A percentile compares a stretch with the other conserved stretches of the same genome.
Evolutionary conservation across 2,113 vertebrate species (phyloP).

Genomic region (Nyctibius bracteatus): DNA sequence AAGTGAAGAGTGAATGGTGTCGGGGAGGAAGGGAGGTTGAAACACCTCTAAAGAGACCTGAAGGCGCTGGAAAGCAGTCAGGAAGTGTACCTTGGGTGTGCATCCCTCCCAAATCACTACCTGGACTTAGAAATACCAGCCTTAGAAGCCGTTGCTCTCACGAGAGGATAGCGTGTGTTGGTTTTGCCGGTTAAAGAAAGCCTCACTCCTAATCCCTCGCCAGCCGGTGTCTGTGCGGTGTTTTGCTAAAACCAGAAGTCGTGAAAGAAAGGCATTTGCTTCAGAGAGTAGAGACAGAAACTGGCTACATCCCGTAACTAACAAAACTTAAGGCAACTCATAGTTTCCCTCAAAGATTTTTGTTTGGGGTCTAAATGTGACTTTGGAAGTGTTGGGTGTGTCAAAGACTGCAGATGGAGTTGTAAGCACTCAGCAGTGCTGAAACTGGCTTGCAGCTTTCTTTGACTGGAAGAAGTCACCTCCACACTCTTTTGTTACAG

Average conservation of each 20-base stretch:
- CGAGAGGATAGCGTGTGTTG: not conserved
- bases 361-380: not conserved
- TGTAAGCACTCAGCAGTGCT: not conserved
- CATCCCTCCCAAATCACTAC: not conserved
- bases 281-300: not conserved
- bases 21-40: not conserved
- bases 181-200: not conserved
- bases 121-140: not conserved
- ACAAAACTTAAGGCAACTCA: not conserved
- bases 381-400: not conserved
- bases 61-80: not conserved
- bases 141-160: not conserved
- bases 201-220: not conserved
- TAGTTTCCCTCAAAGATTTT: not conserved
- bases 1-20: not conserved
- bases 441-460: not conserved
- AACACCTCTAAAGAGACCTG: not conserved
- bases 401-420: not conserved
- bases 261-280: not conserved
- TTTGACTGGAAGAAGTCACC: not conserved
- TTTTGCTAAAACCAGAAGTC: too few species aligned
- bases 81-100: not conserved
- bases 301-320: not conserved
- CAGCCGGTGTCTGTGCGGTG: not conserved
- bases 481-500: not conserved